phyloP scores from a whole-genome alignment of 2,888 invertebrate genomes.

The Spisula solida region DNA sequence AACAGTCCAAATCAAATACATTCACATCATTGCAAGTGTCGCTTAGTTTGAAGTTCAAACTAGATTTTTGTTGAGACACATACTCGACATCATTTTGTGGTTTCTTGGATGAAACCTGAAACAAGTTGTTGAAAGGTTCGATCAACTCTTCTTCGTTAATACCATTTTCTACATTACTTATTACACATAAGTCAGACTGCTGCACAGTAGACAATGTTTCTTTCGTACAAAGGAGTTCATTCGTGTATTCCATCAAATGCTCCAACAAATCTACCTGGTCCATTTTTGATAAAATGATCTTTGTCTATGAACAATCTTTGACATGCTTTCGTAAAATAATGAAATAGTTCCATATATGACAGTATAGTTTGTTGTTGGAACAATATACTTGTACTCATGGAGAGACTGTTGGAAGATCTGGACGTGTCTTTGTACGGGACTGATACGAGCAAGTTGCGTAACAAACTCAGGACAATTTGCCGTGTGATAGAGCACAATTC shows the following conservation, averaged over 20 bases:
- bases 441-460: constrained; percentile 13
- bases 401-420: constrained; percentile 1
- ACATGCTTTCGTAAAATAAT: neutral
- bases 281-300: neutral
- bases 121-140: constrained; percentile 22
- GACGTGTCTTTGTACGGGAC: constrained; percentile 36
- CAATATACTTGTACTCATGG: neutral
- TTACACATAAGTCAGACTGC: neutral
- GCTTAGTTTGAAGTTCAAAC: neutral
- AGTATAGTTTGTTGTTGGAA: no score
- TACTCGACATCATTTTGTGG: constrained; percentile 25
- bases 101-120: neutral
- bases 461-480: neutral
- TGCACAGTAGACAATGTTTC: constrained; percentile 17
- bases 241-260: constrained; percentile 17
- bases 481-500: constrained; percentile 30
- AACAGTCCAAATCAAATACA: constrained; percentile 20
- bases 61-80: constrained; percentile 8
- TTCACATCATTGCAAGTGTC: constrained; percentile 23
- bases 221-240: constrained; percentile 9
- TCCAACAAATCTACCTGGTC: neutral
- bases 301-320: neutral
- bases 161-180: constrained; percentile 24
- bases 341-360: neutral
- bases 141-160: neutral